These are phyloP conservation scores for Puffinus mauretanicus DNA, from an alignment of 2,113 vertebrate species.

Conservation along the genomic window DNA sequence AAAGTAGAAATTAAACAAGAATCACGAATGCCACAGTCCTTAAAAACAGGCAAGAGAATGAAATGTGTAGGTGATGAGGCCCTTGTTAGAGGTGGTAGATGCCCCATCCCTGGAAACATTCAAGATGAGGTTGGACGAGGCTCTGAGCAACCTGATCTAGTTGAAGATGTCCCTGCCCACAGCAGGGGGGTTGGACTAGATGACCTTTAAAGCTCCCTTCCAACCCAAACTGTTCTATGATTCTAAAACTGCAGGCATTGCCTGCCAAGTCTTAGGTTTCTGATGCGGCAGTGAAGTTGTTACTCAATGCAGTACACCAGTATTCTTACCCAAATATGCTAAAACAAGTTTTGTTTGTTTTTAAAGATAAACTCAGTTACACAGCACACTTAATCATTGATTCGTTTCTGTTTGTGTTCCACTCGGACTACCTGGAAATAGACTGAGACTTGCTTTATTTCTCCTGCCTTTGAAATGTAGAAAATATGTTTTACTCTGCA, in stretches of 20 bases:
- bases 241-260: not conserved
- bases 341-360: not conserved
- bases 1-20: not conserved
- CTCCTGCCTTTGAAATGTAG: not conserved
- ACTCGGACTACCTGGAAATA: not conserved
- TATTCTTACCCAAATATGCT: not conserved
- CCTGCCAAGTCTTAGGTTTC: rapidly evolving
- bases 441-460: not conserved
- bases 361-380: not conserved
- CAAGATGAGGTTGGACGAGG: no score
- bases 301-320: rapidly evolving
- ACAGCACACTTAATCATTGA: not conserved
- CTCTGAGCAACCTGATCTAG: no score
- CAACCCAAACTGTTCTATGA: no score
- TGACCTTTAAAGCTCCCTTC: no score
- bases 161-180: no score
- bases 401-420: not conserved
- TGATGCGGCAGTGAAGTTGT: not conserved
- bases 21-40: not conserved
- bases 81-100: no score
- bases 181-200: no score
- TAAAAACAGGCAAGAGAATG: not conserved
- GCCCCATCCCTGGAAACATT: no score
- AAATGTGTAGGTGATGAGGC: not conserved
- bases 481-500: not conserved